Conservation (phyloP, 1,140 invertebrate species). For the Drosophila carrolli region DNA sequence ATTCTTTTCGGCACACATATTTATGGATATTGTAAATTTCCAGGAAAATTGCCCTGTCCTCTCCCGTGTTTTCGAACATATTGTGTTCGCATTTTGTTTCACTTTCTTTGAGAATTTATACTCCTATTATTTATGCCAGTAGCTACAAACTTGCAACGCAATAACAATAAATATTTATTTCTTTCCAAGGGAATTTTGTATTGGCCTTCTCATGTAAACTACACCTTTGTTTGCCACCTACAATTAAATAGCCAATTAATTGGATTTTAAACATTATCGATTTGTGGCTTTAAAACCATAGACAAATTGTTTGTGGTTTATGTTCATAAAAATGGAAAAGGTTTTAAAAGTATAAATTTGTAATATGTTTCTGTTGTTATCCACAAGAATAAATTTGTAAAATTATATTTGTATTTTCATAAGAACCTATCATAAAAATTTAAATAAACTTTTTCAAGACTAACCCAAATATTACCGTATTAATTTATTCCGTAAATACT, state of each 20-base stretch:
- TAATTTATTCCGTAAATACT: too few relatives aligned
- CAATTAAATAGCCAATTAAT: not conserved
- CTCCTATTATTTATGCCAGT: conserved; percentile 51
- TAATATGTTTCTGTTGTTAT: too few relatives aligned
- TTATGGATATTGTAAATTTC: conserved; percentile 50
- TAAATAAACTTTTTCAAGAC: too few relatives aligned
- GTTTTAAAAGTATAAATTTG: not conserved
- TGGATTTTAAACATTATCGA: not conserved
- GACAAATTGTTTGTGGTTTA: not conserved
- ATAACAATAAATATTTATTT: conserved; percentile 60
- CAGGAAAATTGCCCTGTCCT: conserved; percentile 25
- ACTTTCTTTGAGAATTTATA: conserved; percentile 49
- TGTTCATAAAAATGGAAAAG: not conserved
- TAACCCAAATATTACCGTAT: too few relatives aligned
- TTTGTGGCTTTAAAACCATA: not conserved
- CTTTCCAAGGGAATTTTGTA: conserved; percentile 1
- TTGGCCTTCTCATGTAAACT: not conserved
- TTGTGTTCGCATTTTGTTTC: conserved; percentile 21
- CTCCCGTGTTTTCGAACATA: conserved; percentile 3
- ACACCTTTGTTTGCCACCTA: not conserved
- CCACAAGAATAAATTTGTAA: too few relatives aligned
- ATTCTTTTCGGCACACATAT: conserved; percentile 17
- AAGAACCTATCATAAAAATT: too few relatives aligned
- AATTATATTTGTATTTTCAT: too few relatives aligned
- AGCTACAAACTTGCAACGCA: conserved; percentile 33